These are phyloP conservation scores for Rhorus exstirpatorius DNA, from an alignment of 2,888 invertebrate species.

Conservation along the genomic window DNA sequence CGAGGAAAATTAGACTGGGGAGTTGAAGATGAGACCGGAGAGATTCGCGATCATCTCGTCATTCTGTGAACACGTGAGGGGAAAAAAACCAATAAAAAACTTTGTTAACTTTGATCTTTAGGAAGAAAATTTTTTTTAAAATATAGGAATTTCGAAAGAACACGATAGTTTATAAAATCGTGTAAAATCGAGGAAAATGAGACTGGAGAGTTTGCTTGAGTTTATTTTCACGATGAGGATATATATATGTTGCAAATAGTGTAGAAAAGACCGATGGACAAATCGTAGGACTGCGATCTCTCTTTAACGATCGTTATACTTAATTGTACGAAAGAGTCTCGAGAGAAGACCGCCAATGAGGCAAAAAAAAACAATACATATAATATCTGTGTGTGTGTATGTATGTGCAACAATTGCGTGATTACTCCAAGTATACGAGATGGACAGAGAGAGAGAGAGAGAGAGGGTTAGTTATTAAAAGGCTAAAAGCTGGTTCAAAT, in stretches of 20 bases:
- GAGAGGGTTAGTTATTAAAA: constrained; percentile 46
- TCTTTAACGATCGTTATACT: constrained; percentile 61
- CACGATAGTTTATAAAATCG: too few relatives aligned
- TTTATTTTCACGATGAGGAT: too few relatives aligned
- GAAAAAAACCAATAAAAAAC: too few relatives aligned
- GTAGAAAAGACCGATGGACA: constrained; percentile 30
- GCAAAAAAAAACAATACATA: constrained; percentile 32
- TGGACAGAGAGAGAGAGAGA: constrained; percentile 15
- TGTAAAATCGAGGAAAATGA: too few relatives aligned
- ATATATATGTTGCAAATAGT: neutral
- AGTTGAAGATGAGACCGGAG: constrained; percentile 8
- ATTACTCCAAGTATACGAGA: neutral
- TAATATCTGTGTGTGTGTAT: neutral
- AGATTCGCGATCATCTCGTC: constrained; percentile 29
- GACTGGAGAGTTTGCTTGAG: too few relatives aligned
- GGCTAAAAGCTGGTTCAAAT: constrained; percentile 47
- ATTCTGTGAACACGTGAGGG: neutral
- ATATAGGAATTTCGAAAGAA: too few relatives aligned
- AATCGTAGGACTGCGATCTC: constrained; percentile 58
- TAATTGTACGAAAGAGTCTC: constrained; percentile 53
- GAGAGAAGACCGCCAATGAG: constrained; percentile 49
- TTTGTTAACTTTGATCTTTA: too few relatives aligned
- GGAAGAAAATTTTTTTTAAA: too few relatives aligned
- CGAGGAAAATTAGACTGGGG: constrained; percentile 4
- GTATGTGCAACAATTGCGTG: constrained; percentile 36